Percentiles rank a stretch among this genome's conserved stretches.
Evolutionary conservation across 1,140 invertebrate species (phyloP).

Genomic region (Drosophila kurseongensis): DNA sequence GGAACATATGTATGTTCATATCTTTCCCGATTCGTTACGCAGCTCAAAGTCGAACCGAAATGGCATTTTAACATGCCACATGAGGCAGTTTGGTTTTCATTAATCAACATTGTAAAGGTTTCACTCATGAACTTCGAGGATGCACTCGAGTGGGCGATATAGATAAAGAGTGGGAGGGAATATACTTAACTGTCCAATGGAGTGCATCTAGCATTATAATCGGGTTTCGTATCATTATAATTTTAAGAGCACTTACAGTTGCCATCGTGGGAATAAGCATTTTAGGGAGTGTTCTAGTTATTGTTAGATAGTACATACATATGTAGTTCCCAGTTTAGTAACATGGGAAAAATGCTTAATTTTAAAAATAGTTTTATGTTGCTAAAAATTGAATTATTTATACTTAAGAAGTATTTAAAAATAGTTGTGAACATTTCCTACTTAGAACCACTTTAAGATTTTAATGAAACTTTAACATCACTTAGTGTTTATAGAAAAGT

Average conservation of each 20-base stretch:
- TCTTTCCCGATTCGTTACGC: constrained; percentile 68
- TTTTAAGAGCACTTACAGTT: constrained; percentile 12
- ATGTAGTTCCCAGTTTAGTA: not conserved
- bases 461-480: not conserved
- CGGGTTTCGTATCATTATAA: constrained; percentile 19
- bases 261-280: constrained; percentile 16
- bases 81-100: constrained; percentile 58
- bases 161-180: constrained; percentile 1
- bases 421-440: too few relatives aligned
- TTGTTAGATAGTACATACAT: not conserved
- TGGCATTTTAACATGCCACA: constrained; percentile 64
- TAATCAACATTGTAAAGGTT: constrained; percentile 79
- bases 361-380: too few relatives aligned
- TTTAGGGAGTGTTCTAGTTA: not conserved
- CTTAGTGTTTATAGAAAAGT: constrained; percentile 11
- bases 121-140: constrained; percentile 17
- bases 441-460: too few relatives aligned
- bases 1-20: constrained; percentile 34
- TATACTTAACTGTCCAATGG: constrained; percentile 25
- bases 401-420: too few relatives aligned
- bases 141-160: constrained; percentile 50
- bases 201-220: constrained; percentile 28
- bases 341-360: too few relatives aligned
- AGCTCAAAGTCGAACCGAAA: constrained; percentile 57
- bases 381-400: too few relatives aligned